These are phyloP conservation scores for Zaprionus tsacasi DNA, from an alignment of 1,140 invertebrate species.

Conservation along the genomic window DNA sequence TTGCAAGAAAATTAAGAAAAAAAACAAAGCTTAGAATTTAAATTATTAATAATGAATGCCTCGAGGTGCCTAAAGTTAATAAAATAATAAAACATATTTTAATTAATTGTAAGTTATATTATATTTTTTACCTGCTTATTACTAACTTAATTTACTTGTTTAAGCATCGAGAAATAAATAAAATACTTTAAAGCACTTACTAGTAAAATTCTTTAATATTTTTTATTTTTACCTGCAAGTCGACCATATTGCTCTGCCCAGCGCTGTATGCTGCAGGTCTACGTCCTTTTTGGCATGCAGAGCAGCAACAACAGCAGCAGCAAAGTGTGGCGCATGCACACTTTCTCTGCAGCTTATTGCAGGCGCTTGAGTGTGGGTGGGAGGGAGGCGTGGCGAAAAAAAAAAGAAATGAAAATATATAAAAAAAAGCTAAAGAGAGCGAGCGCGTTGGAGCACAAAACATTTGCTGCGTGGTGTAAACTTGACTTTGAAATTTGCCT, in stretches of 20 bases:
- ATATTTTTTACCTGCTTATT: too few species aligned
- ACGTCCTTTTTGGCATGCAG: not conserved
- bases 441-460: slow-evolving; percentile 63
- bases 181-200: too few species aligned
- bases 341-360: not conserved
- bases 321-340: slow-evolving; percentile 1
- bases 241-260: not conserved
- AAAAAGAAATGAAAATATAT: slow-evolving; percentile 1
- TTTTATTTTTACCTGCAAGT: too few species aligned
- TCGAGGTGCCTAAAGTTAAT: too few species aligned
- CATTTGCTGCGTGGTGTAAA: slow-evolving; percentile 80
- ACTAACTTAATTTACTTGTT: too few species aligned
- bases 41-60: too few species aligned
- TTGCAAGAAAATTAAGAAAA: too few species aligned
- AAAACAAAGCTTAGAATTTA: too few species aligned
- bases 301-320: not conserved
- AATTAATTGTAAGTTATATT: too few species aligned
- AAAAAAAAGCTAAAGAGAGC: not conserved
- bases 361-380: not conserved
- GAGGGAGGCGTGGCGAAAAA: not conserved
- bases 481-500: slow-evolving; percentile 81
- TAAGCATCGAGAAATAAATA: too few species aligned
- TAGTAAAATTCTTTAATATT: too few species aligned
- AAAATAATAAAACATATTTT: too few species aligned
- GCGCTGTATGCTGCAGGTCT: not conserved